Conservation (phyloP, 92 coral and sea anemone species). For the Phenganax marumi region DNA sequence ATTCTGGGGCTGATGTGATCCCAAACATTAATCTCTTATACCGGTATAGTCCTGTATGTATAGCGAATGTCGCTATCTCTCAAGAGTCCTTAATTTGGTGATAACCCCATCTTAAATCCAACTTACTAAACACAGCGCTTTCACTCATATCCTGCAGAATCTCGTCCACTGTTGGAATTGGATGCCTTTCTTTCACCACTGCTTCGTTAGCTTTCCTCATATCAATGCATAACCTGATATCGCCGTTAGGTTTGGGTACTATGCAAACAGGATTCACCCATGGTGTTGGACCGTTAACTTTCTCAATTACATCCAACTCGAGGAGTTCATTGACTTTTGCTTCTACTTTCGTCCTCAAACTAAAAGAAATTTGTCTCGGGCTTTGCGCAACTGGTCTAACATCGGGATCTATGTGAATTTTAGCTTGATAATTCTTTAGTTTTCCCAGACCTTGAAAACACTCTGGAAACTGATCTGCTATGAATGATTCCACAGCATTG, state of each 20-base stretch:
- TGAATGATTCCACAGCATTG: slow-evolving; percentile 1
- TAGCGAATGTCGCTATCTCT: background rate
- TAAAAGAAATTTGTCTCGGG: background rate
- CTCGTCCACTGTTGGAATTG: too few relatives aligned
- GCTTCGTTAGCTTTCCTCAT: slow-evolving; percentile 18
- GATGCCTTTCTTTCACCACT: background rate
- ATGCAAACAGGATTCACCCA: too few relatives aligned
- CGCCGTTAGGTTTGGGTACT: too few relatives aligned
- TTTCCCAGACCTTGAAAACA: background rate
- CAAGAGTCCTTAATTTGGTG: background rate
- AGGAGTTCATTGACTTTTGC: slow-evolving; percentile 4
- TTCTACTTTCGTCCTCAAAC: background rate
- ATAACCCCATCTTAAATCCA: too few relatives aligned
- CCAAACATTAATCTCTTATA: slow-evolving; percentile 15
- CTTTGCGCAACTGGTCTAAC: background rate
- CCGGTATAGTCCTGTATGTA: background rate
- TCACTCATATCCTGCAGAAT: background rate
- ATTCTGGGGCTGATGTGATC: too few relatives aligned
- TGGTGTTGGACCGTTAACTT: too few relatives aligned
- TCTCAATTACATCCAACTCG: background rate
- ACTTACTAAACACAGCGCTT: background rate
- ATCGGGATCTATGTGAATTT: background rate
- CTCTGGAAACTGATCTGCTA: background rate
- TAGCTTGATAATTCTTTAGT: slow-evolving; percentile 6
- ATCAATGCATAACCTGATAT: slow-evolving; percentile 8